phyloP scores from a whole-genome alignment of 1,140 invertebrate genomes.

The Arctopsyche grandis region DNA sequence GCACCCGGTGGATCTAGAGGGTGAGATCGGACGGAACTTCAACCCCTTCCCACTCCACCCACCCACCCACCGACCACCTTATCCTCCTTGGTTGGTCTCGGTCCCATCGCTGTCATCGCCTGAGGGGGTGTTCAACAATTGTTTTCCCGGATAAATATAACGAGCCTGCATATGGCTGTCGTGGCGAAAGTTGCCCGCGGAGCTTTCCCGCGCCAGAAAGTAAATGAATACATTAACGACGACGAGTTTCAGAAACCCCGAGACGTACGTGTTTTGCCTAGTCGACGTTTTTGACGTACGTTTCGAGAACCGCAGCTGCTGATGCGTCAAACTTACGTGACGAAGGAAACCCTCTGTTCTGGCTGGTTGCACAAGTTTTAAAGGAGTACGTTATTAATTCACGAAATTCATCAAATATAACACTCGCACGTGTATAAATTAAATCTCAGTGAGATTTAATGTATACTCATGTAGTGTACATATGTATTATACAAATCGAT shows the following conservation, averaged over 20 bases:
- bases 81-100: neutral
- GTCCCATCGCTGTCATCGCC: conserved; percentile 28
- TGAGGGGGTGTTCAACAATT: conserved; percentile 35
- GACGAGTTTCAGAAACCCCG: neutral
- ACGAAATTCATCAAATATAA: neutral
- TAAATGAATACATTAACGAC: conserved; percentile 42
- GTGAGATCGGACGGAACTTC: neutral
- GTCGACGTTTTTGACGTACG: conserved; percentile 4
- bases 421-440: too few species aligned
- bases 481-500: too few species aligned
- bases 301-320: conserved; percentile 14
- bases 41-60: neutral
- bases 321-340: conserved; percentile 28
- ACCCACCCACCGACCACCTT: neutral
- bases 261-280: neutral
- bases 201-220: conserved; percentile 29
- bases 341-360: neutral
- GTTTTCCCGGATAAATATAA: conserved; percentile 42
- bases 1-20: neutral
- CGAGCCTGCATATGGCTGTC: conserved; percentile 34
- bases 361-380: conserved; percentile 9
- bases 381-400: conserved; percentile 1
- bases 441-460: too few species aligned
- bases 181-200: conserved; percentile 13
- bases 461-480: too few species aligned